Evolutionary conservation across 2,113 vertebrate species (phyloP).

Genomic region (Paedocypris sp.): DNA sequence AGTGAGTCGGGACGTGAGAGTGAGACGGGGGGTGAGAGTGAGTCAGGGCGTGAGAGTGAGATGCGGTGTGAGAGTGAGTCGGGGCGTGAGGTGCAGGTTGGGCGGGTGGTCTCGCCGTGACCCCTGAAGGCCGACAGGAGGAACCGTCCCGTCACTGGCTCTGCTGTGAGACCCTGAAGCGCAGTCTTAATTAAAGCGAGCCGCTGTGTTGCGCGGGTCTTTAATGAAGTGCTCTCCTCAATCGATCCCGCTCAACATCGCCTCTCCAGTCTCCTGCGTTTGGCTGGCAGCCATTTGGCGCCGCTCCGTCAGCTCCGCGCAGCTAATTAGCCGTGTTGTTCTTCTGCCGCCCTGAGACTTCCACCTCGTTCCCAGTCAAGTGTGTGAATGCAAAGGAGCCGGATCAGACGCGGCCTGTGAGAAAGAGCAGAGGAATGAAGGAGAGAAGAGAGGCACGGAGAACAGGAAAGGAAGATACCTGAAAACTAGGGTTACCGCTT

Average conservation of each 20-base stretch:
- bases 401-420: not conserved
- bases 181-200: conserved; percentile 70
- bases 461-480: too few relatives aligned
- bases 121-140: too few relatives aligned
- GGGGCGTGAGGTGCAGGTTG: too few relatives aligned
- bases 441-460: too few relatives aligned
- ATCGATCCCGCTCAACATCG: conserved; percentile 63
- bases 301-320: conserved; percentile 79
- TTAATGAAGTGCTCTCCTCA: conserved; percentile 83
- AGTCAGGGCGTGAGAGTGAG: too few relatives aligned
- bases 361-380: conserved; percentile 74
- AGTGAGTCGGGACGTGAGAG: too few relatives aligned
- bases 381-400: conserved; percentile 7
- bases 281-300: conserved; percentile 78
- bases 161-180: conserved; percentile 51
- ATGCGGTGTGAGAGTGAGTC: too few relatives aligned
- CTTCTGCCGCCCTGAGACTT: conserved; percentile 74
- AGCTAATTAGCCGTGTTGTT: conserved; percentile 95
- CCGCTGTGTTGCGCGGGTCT: conserved; percentile 56
- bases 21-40: too few relatives aligned
- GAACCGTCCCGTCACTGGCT: conserved; percentile 39
- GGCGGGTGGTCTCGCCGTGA: too few relatives aligned
- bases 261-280: conserved; percentile 68
- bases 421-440: too few relatives aligned
- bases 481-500: too few relatives aligned